phyloP scores from a whole-genome alignment of 2,888 invertebrate species.

The Buathra laborator region DNA sequence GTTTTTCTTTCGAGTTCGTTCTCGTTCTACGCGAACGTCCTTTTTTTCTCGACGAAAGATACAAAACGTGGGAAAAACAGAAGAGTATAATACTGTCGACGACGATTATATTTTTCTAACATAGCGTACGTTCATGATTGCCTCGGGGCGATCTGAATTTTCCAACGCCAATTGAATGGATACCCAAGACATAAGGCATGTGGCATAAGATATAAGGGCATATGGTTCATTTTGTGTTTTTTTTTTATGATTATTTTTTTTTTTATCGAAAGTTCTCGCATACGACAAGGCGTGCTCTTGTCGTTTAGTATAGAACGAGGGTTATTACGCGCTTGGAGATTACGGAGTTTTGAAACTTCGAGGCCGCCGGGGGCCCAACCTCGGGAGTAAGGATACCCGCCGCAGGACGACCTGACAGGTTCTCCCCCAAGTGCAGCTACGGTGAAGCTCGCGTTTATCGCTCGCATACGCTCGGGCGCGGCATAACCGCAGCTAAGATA shows the following conservation, averaged over 20 bases:
- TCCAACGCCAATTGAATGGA: slow-evolving; percentile 1
- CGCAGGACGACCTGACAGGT: slow-evolving; percentile 65
- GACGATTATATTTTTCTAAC: background rate
- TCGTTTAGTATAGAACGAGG: slow-evolving; percentile 57
- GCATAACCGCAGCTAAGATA: slow-evolving; percentile 63
- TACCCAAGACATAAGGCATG: background rate
- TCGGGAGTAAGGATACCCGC: slow-evolving; percentile 54
- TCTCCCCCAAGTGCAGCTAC: slow-evolving; percentile 36
- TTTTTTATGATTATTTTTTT: background rate
- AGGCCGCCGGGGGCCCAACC: slow-evolving; percentile 48
- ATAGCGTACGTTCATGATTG: background rate
- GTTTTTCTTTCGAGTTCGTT: slow-evolving; percentile 25
- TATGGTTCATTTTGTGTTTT: background rate
- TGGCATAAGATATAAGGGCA: background rate
- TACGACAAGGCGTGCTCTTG: slow-evolving; percentile 46
- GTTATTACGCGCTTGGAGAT: slow-evolving; percentile 60
- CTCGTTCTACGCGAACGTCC: slow-evolving; percentile 12
- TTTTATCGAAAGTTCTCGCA: slow-evolving; percentile 5
- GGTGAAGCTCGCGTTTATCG: slow-evolving; percentile 43
- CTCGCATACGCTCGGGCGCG: slow-evolving; percentile 18
- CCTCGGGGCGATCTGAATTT: slow-evolving; percentile 5
- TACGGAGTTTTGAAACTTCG: slow-evolving; percentile 65
- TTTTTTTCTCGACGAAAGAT: slow-evolving; percentile 21
- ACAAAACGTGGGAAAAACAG: slow-evolving; percentile 1
- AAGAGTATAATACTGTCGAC: background rate